Percentiles rank a stretch among this genome's conserved stretches.
phyloP scores from a whole-genome alignment of 1,140 invertebrate species.

The Drosophila equinoxialis region DNA sequence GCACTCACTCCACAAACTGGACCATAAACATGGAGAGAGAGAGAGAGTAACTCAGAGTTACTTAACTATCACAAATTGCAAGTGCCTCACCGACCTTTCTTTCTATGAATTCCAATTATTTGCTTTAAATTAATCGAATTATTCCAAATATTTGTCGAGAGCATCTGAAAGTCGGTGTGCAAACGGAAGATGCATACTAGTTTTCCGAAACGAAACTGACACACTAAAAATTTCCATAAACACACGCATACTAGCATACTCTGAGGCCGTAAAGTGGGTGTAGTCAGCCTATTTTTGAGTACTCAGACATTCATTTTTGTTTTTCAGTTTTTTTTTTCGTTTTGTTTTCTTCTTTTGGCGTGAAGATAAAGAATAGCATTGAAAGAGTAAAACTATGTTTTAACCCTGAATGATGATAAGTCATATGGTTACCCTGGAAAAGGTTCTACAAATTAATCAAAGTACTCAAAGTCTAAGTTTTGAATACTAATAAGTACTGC shows the following conservation, averaged over 20 bases:
- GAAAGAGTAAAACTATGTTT: background rate
- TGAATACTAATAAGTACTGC: too few relatives aligned
- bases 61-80: too few relatives aligned
- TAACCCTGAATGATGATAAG: background rate
- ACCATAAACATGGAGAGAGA: background rate
- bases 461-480: too few relatives aligned
- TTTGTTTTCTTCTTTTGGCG: conserved; percentile 1
- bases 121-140: too few relatives aligned
- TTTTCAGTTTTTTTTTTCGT: background rate
- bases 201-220: background rate
- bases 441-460: background rate
- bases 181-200: background rate
- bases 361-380: conserved; percentile 12
- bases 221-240: conserved; percentile 13
- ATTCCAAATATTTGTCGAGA: background rate
- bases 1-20: background rate
- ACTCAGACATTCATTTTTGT: conserved; percentile 5
- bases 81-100: too few relatives aligned
- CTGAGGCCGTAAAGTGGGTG: conserved; percentile 5
- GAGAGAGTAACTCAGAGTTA: background rate
- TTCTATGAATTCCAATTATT: too few relatives aligned
- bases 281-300: conserved; percentile 14
- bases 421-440: background rate
- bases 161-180: background rate
- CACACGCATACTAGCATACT: background rate